Percentiles rank a stretch among this genome's conserved stretches.
These are phyloP conservation scores for Hydrozoanthus gracilis DNA, from an alignment of 92 coral and sea anemone genomes.

Conservation along the genomic window DNA sequence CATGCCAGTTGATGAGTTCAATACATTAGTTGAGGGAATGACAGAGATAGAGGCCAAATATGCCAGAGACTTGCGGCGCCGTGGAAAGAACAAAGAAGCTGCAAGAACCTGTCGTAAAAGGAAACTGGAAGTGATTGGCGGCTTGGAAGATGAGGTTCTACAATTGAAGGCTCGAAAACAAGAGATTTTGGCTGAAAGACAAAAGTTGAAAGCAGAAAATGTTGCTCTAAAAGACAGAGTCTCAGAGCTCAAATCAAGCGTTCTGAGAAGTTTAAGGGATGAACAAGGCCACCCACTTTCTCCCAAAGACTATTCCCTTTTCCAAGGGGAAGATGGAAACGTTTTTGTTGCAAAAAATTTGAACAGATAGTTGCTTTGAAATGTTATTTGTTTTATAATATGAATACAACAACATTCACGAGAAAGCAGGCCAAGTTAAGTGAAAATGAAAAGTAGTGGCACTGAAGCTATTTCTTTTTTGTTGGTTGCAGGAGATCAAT, in stretches of 20 bases:
- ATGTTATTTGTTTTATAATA: too few relatives aligned
- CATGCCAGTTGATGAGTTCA: slow-evolving; percentile 88
- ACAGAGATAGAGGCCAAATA: slow-evolving; percentile 70
- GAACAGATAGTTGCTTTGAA: slow-evolving; percentile 38
- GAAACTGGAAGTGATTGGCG: slow-evolving; percentile 82
- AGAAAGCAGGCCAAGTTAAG: too few relatives aligned
- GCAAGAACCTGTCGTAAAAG: slow-evolving; percentile 96
- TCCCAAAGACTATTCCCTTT: slow-evolving; percentile 74
- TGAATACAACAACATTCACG: too few relatives aligned
- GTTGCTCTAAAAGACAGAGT: slow-evolving; percentile 71
- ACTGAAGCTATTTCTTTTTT: too few relatives aligned
- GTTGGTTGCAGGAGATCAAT: too few relatives aligned
- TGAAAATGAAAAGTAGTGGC: too few relatives aligned
- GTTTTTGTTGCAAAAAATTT: slow-evolving; percentile 74
- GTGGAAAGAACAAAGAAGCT: slow-evolving; percentile 97
- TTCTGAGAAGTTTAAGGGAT: slow-evolving; percentile 74
- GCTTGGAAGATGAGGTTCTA: slow-evolving; percentile 69
- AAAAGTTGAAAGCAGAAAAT: slow-evolving; percentile 75
- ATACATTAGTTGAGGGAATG: slow-evolving; percentile 66
- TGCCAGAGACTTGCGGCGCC: slow-evolving; percentile 88
- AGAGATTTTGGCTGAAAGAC: slow-evolving; percentile 70
- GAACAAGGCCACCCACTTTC: slow-evolving; percentile 80
- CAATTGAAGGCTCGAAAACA: slow-evolving; percentile 64
- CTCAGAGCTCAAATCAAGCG: slow-evolving; percentile 68
- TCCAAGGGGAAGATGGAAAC: slow-evolving; percentile 84